Percentiles rank a stretch among this genome's conserved stretches.
Conservation (phyloP, 2,113 vertebrate species). For the Apaloderma vittatum region DNA sequence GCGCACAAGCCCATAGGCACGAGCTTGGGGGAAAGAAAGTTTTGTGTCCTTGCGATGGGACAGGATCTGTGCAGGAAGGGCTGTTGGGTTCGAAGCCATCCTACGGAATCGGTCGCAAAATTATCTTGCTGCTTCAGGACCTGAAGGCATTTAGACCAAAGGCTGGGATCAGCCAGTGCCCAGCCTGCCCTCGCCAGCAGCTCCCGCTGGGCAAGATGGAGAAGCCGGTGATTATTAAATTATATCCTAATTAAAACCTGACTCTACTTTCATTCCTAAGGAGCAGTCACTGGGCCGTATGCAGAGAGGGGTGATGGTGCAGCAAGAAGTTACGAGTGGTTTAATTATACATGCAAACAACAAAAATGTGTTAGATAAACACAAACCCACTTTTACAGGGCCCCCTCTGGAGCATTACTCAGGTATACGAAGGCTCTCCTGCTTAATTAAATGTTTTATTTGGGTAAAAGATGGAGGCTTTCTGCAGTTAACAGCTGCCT, state of each 20-base stretch:
- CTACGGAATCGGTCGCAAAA: too few relatives aligned
- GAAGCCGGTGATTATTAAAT: too few relatives aligned
- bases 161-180: too few relatives aligned
- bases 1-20: background rate
- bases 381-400: background rate
- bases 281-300: background rate
- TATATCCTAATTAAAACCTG: too few relatives aligned
- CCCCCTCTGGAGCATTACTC: background rate
- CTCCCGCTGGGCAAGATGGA: too few relatives aligned
- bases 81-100: too few relatives aligned
- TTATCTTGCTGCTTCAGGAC: too few relatives aligned
- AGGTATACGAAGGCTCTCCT: background rate
- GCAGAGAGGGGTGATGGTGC: rapidly evolving
- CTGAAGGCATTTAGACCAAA: too few relatives aligned
- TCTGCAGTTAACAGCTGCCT: background rate
- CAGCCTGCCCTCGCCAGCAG: too few relatives aligned
- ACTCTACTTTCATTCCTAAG: too few relatives aligned
- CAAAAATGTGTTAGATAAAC: background rate
- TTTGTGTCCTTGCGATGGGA: rapidly evolving
- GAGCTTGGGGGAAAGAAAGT: background rate
- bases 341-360: background rate
- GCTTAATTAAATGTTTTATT: background rate
- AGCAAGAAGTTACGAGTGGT: background rate
- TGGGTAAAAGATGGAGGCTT: background rate
- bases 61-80: too few relatives aligned